Percentiles rank a stretch among this genome's conserved stretches.
Evolutionary conservation across 2,113 vertebrate genomes (phyloP).

Genomic region (Spermophilus dauricus): DNA sequence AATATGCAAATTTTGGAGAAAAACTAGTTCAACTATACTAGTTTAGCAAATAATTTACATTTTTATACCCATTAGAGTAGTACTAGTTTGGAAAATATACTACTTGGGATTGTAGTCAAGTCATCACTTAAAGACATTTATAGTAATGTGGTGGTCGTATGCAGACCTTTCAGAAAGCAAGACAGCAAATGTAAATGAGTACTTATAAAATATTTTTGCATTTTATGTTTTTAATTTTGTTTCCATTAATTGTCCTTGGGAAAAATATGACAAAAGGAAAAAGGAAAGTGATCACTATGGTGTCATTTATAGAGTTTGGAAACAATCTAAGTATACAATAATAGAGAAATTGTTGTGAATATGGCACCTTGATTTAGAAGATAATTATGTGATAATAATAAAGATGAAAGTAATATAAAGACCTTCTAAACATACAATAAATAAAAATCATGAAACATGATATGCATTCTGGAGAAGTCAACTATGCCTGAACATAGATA

Average conservation of each 20-base stretch:
- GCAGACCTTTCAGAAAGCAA: neutral
- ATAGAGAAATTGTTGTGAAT: constrained; percentile 16
- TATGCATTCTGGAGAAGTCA: neutral
- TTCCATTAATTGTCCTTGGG: neutral
- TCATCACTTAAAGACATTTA: neutral
- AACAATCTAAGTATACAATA: neutral
- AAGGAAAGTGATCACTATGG: neutral
- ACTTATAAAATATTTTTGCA: constrained; percentile 6
- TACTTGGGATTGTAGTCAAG: neutral
- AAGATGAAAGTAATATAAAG: neutral
- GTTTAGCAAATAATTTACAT: neutral
- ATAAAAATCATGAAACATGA: constrained; percentile 12
- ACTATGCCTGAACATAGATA: neutral
- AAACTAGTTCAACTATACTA: neutral
- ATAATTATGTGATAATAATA: neutral
- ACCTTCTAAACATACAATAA: neutral
- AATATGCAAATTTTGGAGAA: neutral
- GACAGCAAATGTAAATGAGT: neutral
- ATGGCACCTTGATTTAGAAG: neutral
- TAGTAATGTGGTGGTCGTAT: neutral
- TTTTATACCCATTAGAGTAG: neutral
- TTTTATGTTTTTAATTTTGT: constrained; percentile 24
- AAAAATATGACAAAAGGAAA: neutral
- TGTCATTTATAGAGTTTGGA: constrained; percentile 37
- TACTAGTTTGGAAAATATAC: constrained; percentile 30